Conservation (phyloP, 1,140 invertebrate genomes). For the Atta colombica region DNA sequence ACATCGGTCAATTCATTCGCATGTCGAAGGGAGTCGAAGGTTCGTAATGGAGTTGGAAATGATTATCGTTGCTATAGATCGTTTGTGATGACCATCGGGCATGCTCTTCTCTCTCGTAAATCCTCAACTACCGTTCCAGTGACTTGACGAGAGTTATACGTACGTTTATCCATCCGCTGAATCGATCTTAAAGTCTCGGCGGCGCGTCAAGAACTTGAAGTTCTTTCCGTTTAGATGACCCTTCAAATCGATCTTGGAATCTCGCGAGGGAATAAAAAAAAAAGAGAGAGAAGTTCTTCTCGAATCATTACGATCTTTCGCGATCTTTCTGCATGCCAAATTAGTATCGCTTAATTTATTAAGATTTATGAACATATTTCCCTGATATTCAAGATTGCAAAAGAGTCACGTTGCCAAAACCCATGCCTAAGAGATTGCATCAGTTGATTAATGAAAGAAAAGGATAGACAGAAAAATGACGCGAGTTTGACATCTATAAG, state of each 20-base stretch:
- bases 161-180: background rate
- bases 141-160: constrained; percentile 36
- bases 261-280: background rate
- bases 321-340: constrained; percentile 13
- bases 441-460: background rate
- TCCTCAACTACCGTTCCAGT: constrained; percentile 27
- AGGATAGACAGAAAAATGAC: background rate
- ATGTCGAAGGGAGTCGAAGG: background rate
- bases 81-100: constrained; percentile 25
- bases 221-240: constrained; percentile 28
- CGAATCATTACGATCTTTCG: background rate
- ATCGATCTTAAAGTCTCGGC: constrained; percentile 3
- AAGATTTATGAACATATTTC: constrained; percentile 34
- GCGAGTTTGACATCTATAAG: background rate
- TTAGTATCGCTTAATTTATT: constrained; percentile 47
- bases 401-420: constrained; percentile 7
- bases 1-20: constrained; percentile 9
- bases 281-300: constrained; percentile 15
- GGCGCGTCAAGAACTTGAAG: constrained; percentile 7
- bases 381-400: constrained; percentile 23
- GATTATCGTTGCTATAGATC: constrained; percentile 47
- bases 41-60: constrained; percentile 27
- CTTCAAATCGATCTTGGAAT: constrained; percentile 1
- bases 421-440: background rate
- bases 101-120: constrained; percentile 35